Evolutionary conservation across 2,888 invertebrate species (phyloP), one percentile per base, ranked within the genome.

Genomic region (Drosophila mulleri): DNA sequence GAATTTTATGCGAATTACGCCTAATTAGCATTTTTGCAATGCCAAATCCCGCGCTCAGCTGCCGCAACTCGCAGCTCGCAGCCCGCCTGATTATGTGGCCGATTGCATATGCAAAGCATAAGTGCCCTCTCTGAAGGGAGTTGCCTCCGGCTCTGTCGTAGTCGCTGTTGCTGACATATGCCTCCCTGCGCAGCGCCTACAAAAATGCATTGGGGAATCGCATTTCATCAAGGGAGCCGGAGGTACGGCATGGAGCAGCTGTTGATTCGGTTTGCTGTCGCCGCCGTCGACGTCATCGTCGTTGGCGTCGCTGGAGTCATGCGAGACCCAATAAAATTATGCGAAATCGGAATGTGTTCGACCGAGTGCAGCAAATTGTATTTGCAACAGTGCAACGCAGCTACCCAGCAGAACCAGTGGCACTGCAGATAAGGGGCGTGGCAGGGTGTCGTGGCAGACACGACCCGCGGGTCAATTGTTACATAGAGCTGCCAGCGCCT

Each of bases 1-100:
- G 88, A 83, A 83, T 87, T 87, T 87, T 88, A 89, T 89, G 90
- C 90, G 90, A 83, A 87, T 88, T 89, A 88, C 88, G 86, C 88
- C 90, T 87, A 87, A 87, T 87, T 89, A 87, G 86, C 90, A 87
- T 87, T 89, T 85, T 80, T 81, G 82, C 68, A 23, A 23, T 65
- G 12, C 48, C 59, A 48, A 59, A 59, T 16, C 20, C 59, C 39
- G 18, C 29, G 18, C 59, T 18, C 23, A 18, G 18, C 47, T 18
- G 44, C 37, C 44, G 52, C 29, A 39, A 23, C 37, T 60, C 41
- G 57, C 57, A 18, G 18, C 5, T 18, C 41, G 57, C 57, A 18
- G 32, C 42, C 61, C 39, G 63, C 59, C 75, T 85, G 90, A 85
- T 88, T 86, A 88, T 89, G 86, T 77, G 88, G 79, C 59, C 81